Evolutionary conservation across 2,888 invertebrate genomes (phyloP).

Genomic region (Autographa pulchrina): DNA sequence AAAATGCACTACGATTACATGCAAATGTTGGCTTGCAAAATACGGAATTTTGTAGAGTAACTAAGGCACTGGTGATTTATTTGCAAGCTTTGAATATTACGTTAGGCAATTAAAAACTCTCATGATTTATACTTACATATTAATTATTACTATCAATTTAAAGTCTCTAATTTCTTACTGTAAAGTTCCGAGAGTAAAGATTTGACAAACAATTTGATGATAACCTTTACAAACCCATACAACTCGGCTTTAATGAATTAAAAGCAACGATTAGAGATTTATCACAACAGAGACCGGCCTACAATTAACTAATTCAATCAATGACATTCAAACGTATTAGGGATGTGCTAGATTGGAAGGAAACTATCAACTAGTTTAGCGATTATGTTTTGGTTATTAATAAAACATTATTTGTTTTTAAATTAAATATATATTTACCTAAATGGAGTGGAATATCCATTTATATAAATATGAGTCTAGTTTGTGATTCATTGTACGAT

Average conservation of each 20-base stretch:
- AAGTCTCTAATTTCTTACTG: neutral
- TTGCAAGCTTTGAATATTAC: neutral
- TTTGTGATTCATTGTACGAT: neutral
- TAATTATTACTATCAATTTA: neutral
- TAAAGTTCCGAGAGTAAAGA: neutral
- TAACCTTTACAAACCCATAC: neutral
- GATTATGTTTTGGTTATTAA: neutral
- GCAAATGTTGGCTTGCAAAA: constrained; percentile 10
- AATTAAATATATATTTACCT: neutral
- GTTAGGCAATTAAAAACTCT: too few species aligned
- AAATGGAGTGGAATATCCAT: neutral
- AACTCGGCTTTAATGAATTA: constrained; percentile 6
- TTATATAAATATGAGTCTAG: neutral
- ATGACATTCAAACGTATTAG: constrained; percentile 10
- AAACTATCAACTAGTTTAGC: neutral
- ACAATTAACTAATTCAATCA: constrained; percentile 22
- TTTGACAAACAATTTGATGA: neutral
- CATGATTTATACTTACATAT: too few species aligned
- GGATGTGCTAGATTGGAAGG: constrained; percentile 1
- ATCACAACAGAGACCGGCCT: constrained; percentile 3
- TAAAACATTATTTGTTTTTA: neutral
- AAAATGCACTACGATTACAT: constrained; percentile 37
- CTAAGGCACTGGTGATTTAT: constrained; percentile 8
- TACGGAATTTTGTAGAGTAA: neutral
- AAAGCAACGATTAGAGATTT: constrained; percentile 8